Evolutionary conservation across 2,888 invertebrate species (phyloP).

Genomic region (Ceriagrion tenellum): DNA sequence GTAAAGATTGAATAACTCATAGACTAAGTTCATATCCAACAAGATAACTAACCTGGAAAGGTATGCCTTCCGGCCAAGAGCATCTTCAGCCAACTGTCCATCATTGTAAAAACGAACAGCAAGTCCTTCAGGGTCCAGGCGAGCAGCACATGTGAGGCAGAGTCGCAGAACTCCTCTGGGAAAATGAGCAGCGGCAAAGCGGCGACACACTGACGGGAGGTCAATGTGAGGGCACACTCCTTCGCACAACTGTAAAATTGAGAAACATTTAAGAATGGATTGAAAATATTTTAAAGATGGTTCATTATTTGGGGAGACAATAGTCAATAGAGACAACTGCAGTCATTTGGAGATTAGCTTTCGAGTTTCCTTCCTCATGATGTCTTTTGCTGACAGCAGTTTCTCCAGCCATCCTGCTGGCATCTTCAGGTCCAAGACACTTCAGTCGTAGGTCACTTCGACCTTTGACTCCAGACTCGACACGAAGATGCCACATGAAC

Average conservation of each 20-base stretch:
- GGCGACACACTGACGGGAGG: conserved; percentile 90
- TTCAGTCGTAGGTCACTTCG: no score
- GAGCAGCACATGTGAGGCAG: conserved; percentile 90
- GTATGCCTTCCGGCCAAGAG: conserved; percentile 89
- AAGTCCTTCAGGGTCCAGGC: conserved; percentile 93
- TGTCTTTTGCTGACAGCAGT: no score
- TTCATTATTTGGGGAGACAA: no score
- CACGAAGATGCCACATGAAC: no score
- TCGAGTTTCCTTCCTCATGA: no score
- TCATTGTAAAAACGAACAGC: conserved; percentile 93
- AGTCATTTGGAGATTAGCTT: no score
- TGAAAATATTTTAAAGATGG: no score
- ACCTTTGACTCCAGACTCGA: no score
- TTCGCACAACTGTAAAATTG: conserved; percentile 85
- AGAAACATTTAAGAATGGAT: not conserved
- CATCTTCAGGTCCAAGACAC: no score
- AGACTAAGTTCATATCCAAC: not conserved
- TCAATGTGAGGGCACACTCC: conserved; percentile 93
- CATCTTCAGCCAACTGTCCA: conserved; percentile 90
- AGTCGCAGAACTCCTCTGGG: conserved; percentile 94
- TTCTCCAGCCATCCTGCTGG: no score
- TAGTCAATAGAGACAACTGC: no score
- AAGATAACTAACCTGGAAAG: conserved; percentile 80
- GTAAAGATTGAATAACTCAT: no score
- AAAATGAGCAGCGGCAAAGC: conserved; percentile 89